phyloP scores from a whole-genome alignment of 2,113 vertebrate genomes.

The Lynx canadensis region DNA sequence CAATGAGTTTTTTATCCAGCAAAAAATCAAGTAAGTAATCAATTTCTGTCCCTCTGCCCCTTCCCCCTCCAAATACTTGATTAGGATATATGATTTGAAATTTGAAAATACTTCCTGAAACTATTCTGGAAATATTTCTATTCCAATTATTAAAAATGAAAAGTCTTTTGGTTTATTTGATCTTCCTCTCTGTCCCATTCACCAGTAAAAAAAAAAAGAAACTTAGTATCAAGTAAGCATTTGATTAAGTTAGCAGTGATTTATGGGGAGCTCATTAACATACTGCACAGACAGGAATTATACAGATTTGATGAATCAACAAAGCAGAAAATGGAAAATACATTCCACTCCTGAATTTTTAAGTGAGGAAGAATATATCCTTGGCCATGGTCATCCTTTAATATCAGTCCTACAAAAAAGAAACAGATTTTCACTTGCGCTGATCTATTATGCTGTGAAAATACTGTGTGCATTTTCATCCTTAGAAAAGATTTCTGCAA shows the following conservation, averaged over 20 bases:
- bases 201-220: not conserved
- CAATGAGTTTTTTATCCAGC: not conserved
- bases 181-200: not conserved
- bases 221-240: conserved; percentile 1
- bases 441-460: conserved; percentile 41
- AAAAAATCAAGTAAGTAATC: conserved; percentile 35
- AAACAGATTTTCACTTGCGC: conserved; percentile 61
- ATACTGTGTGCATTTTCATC: conserved; percentile 35
- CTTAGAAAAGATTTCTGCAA: conserved; percentile 77
- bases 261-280: not conserved
- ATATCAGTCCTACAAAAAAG: conserved; percentile 45
- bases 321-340: conserved; percentile 35
- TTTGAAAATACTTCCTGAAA: conserved; percentile 17
- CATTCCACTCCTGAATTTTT: conserved; percentile 10
- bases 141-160: conserved; percentile 31
- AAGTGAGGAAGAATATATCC: conserved; percentile 28
- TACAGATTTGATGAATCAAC: conserved; percentile 56
- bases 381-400: conserved; percentile 22
- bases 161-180: conserved; percentile 36
- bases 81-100: not conserved
- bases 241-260: conserved; percentile 15
- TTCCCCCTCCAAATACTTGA: not conserved
- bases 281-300: not conserved
- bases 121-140: not conserved
- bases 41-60: not conserved